Base-by-base conservation (phyloP, 1,140 invertebrate genomes). In the Drosophila teissieri region DNA sequence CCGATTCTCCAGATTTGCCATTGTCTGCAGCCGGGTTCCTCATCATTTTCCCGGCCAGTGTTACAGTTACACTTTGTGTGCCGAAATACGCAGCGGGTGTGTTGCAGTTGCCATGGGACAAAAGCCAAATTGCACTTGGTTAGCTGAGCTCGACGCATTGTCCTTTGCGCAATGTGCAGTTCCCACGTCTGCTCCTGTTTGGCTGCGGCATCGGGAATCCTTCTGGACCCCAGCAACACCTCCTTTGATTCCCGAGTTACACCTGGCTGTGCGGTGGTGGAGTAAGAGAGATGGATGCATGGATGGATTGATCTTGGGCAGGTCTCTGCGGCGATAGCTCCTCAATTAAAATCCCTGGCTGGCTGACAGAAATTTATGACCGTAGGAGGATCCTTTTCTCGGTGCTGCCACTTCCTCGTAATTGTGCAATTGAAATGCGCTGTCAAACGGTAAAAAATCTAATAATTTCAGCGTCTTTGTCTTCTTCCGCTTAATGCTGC, bases 101-200 rank as follows among this genome's bases (percentile, higher is more conserved):
- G 48, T 42, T 42, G 57, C 70, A 75, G 54, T 49, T 54, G 40
- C 39, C 40, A 61, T 15, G 51, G 62, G 45, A 86, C 83, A 85
- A 86, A 74, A 78, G 70, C 65, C 48, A 76, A 86, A 86, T 88
- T 82, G 83, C 83, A 88, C 84, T 88, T 83, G 83, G 81, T 61
- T 46, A 52, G 56, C 42, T 55, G 51, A 55, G 62, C 57, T 53
- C 36, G 27, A 39, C 24, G 27, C 79, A 79, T 88, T 88, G 83
- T 88, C 80, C 82, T 85, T 78, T 88, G 46, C 83, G 84, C 84
- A 88, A 88, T 86, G 70, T 83, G 79, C 56, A 73, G 75, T 88
- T 88, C 83, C 83, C 83, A 88, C 83, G 83, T 31, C 14, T 34
- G 61, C 72, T 76, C 62, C 73, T 76, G 73, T 57, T 55, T 74